These are phyloP conservation scores for Argyra leucocephala DNA, from an alignment of 2,888 invertebrate species.

Conservation along the genomic window DNA sequence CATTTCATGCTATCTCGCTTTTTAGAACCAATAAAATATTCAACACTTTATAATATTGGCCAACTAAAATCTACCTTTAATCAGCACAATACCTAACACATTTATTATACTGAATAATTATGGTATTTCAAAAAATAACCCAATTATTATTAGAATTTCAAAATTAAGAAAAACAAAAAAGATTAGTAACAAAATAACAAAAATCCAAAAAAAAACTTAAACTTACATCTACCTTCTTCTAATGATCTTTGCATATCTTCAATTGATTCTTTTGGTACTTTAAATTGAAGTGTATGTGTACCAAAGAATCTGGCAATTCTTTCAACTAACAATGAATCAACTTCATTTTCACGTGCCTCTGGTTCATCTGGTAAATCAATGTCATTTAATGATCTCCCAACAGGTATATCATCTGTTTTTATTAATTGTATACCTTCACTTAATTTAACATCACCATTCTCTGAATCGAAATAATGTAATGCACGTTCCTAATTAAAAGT, in stretches of 20 bases:
- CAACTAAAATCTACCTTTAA: too few species aligned
- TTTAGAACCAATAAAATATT: too few species aligned
- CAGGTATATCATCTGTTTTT: constrained; percentile 49
- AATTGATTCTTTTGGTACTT: constrained; percentile 64
- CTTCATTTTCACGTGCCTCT: constrained; percentile 60
- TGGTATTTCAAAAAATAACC: too few species aligned
- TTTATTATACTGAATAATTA: too few species aligned
- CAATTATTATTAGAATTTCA: too few species aligned
- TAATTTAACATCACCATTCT: constrained; percentile 51
- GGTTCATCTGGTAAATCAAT: constrained; percentile 63
- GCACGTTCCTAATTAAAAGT: constrained; percentile 57
- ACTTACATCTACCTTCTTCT: constrained; percentile 61
- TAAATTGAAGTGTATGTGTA: constrained; percentile 70
- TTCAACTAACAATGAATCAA: constrained; percentile 64
- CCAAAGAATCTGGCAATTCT: constrained; percentile 65
- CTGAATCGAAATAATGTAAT: constrained; percentile 57
- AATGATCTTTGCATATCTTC: constrained; percentile 67
- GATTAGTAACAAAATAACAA: too few species aligned
- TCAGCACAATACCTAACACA: too few species aligned
- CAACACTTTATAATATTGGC: too few species aligned
- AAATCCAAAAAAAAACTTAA: too few species aligned
- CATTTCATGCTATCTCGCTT: too few species aligned
- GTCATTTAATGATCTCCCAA: constrained; percentile 51
- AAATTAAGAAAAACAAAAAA: too few species aligned
- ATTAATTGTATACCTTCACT: constrained; percentile 53